Conservation (phyloP, 2,888 invertebrate species). For the Platerodrilus igneus region DNA sequence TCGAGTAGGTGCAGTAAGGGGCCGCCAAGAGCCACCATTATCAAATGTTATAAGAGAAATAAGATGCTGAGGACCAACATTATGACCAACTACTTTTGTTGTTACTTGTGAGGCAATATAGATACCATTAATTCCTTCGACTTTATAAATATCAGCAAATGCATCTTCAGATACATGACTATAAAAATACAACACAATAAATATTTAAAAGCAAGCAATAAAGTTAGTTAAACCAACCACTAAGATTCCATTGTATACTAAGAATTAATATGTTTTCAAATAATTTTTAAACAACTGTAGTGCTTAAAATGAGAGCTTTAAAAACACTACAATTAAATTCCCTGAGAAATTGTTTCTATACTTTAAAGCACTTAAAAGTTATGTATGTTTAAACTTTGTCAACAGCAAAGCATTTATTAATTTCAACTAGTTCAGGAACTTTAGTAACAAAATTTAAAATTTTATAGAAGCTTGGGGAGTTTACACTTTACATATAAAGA, state of each 20-base stretch:
- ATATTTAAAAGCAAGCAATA: constrained; percentile 8
- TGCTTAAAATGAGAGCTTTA: neutral
- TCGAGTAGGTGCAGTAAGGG: constrained; percentile 64
- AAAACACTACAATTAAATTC: too few relatives aligned
- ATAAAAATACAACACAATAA: constrained; percentile 36
- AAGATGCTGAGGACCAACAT: constrained; percentile 69
- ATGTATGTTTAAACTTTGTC: too few relatives aligned
- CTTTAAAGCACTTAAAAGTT: too few relatives aligned
- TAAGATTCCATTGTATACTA: too few relatives aligned
- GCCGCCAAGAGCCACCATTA: constrained; percentile 80
- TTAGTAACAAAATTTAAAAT: too few relatives aligned
- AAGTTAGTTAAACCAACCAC: too few relatives aligned
- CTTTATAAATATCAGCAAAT: constrained; percentile 83
- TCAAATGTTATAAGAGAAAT: constrained; percentile 79
- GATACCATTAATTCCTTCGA: constrained; percentile 81
- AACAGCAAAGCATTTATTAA: too few relatives aligned
- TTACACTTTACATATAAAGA: too few relatives aligned
- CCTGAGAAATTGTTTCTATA: too few relatives aligned
- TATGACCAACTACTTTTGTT: constrained; percentile 51
- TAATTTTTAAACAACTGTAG: neutral
- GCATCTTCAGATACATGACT: constrained; percentile 75
- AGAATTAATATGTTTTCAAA: neutral
- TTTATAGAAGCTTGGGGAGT: too few relatives aligned
- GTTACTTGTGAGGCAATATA: constrained; percentile 81
- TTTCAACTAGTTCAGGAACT: too few relatives aligned